Evolutionary conservation across 2,888 invertebrate species (phyloP).

Genomic region (Liposcelis brunnea): DNA sequence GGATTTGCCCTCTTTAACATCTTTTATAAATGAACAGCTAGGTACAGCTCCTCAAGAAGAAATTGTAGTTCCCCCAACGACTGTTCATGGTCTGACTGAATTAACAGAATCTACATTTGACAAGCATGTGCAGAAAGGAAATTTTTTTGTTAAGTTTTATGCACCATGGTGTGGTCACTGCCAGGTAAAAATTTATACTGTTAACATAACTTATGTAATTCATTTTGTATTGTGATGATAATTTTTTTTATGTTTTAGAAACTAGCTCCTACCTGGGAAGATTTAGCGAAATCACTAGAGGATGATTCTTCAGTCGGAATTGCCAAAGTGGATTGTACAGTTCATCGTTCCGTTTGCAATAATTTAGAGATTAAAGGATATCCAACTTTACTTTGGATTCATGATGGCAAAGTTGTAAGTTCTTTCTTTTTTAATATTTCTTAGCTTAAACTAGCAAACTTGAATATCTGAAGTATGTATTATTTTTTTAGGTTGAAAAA

Average conservation of each 20-base stretch:
- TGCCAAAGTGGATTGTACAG: constrained; percentile 73
- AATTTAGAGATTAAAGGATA: constrained; percentile 72
- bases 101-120: constrained; percentile 61
- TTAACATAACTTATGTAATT: constrained; percentile 7
- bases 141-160: constrained; percentile 81
- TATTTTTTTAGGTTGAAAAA: constrained; percentile 44
- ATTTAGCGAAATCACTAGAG: constrained; percentile 50
- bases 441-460: too few species aligned
- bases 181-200: constrained; percentile 34
- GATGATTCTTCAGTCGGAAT: constrained; percentile 38
- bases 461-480: too few species aligned
- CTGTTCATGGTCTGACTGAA: constrained; percentile 45
- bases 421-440: constrained; percentile 4
- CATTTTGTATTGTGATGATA: constrained; percentile 10
- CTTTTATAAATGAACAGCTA: constrained; percentile 60
- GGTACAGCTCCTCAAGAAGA: constrained; percentile 23
- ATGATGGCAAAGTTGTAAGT: constrained; percentile 62
- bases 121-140: constrained; percentile 49
- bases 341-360: constrained; percentile 53
- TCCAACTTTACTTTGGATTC: constrained; percentile 75
- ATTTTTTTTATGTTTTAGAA: constrained; percentile 30
- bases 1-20: constrained; percentile 55
- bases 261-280: constrained; percentile 71
- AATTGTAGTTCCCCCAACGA: constrained; percentile 28
- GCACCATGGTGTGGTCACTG: constrained; percentile 86